phyloP scores from a whole-genome alignment of 2,888 invertebrate genomes.

The Cataglyphis altisquamis region DNA sequence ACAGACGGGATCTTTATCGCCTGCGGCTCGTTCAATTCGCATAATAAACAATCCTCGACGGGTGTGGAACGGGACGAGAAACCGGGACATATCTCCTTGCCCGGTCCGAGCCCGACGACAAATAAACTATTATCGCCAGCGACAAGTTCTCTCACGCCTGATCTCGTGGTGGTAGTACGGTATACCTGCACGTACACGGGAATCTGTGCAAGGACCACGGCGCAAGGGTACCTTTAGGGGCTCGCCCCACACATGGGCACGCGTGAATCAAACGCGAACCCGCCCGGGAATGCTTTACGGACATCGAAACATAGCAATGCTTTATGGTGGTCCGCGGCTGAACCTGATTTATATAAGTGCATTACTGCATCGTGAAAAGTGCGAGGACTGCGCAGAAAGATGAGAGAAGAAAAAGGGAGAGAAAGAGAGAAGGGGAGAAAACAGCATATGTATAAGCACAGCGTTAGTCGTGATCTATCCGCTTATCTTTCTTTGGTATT shows the following conservation, averaged over 20 bases:
- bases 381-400: conserved; percentile 54
- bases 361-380: conserved; percentile 83
- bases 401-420: conserved; percentile 40
- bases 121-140: conserved; percentile 86
- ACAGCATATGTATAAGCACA: conserved; percentile 7
- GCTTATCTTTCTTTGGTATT: conserved; percentile 19
- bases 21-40: conserved; percentile 85
- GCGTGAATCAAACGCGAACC: conserved; percentile 86
- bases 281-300: conserved; percentile 85
- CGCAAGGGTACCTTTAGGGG: conserved; percentile 68
- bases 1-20: conserved; percentile 84
- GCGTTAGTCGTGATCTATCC: conserved; percentile 49
- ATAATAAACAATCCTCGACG: conserved; percentile 85
- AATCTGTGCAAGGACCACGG: conserved; percentile 60
- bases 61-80: conserved; percentile 80
- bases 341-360: conserved; percentile 87
- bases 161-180: conserved; percentile 65
- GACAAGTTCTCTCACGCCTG: conserved; percentile 86
- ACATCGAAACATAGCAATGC: conserved; percentile 86
- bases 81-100: conserved; percentile 84
- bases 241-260: conserved; percentile 82
- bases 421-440: neutral
- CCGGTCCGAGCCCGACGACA: conserved; percentile 81
- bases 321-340: conserved; percentile 86
- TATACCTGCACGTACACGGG: conserved; percentile 54